A percentile compares a stretch with the other conserved stretches of the same genome.
phyloP scores from a whole-genome alignment of 2,888 invertebrate species.

The Phalera bucephala region DNA sequence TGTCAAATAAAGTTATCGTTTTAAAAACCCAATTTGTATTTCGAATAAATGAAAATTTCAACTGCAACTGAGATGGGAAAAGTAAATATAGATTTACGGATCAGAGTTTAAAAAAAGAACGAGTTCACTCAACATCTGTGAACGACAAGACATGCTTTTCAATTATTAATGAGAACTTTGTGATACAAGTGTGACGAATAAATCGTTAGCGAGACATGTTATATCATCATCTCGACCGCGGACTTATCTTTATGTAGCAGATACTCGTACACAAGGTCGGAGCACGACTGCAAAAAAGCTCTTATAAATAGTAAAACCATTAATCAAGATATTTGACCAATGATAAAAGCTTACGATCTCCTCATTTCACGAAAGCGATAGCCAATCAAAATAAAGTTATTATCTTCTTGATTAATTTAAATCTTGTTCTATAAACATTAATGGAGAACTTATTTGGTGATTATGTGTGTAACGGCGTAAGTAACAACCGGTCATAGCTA shows the following conservation, averaged over 20 bases:
- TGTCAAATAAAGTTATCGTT: background rate
- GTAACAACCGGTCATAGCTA: conserved; percentile 30
- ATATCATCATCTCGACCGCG: conserved; percentile 1
- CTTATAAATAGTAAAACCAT: conserved; percentile 18
- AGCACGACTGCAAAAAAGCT: conserved; percentile 15
- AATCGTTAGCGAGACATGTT: background rate
- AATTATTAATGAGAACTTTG: conserved; percentile 3
- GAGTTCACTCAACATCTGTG: background rate
- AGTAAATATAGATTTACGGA: background rate
- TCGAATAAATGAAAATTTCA: background rate
- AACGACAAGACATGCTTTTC: background rate
- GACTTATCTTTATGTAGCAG: background rate
- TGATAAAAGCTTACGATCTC: conserved; percentile 17
- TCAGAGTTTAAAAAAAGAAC: background rate
- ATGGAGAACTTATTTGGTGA: conserved; percentile 61
- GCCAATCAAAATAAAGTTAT: conserved; percentile 51
- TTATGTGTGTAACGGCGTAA: conserved; percentile 53
- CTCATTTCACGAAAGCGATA: conserved; percentile 33
- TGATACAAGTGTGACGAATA: conserved; percentile 3
- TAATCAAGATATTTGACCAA: conserved; percentile 27
- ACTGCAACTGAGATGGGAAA: background rate
- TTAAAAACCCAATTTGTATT: background rate
- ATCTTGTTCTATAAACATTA: conserved; percentile 53
- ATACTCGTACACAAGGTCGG: background rate
- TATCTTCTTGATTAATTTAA: conserved; percentile 58